Evolutionary conservation across 2,113 vertebrate genomes (phyloP), one percentile per base, ranked within the genome.

Genomic region (Lonchura striata): DNA sequence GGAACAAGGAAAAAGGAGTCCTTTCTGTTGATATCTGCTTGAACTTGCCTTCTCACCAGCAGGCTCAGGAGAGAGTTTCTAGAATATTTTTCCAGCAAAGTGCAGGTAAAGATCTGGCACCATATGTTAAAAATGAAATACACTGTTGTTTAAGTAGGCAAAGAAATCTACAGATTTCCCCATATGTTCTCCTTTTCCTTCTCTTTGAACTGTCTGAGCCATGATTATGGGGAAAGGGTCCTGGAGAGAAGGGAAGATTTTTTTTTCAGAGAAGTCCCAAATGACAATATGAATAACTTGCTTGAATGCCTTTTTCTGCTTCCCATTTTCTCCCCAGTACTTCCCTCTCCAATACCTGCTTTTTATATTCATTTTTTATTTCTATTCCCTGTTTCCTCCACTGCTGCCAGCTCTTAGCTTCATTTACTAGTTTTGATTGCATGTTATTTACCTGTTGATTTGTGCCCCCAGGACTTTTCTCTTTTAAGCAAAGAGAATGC

Each of bases 391-490:
- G 27, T 80, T 90, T 74, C 11, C n/a, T 13, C 41, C 41, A 64
- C 52, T 68, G 80, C 72, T 96, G 70, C 77, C 80, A 86, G 72
- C 80, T 86, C 77, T 81, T 88, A 86, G 82, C 65, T 93, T 94
- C 90, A 88, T 86, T 96, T 93, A 82, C 83, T 84, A 53, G 88
- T 81, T 95, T 84, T 95, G 94, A 96, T 96, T 93, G 75, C 80
- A 56, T 72, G 88, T 93, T 93, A 96, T 93, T 96, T 97, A 96
- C 83, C 86, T 41, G 30, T 86, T 93, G 92, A 94, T 95, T 93
- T 59, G 41, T 71, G 42, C 81, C 78, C 70, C 90, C 61, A 75
- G 54, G 80, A 78, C 66, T 71, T 90, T 54, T 47, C 87, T 27
- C 2, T 87, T 82, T 83, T 88, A 96, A 92, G 71, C 79, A 83